Base-by-base conservation (phyloP, 2,888 invertebrate genomes). In the Megaustenia siamemsis region DNA sequence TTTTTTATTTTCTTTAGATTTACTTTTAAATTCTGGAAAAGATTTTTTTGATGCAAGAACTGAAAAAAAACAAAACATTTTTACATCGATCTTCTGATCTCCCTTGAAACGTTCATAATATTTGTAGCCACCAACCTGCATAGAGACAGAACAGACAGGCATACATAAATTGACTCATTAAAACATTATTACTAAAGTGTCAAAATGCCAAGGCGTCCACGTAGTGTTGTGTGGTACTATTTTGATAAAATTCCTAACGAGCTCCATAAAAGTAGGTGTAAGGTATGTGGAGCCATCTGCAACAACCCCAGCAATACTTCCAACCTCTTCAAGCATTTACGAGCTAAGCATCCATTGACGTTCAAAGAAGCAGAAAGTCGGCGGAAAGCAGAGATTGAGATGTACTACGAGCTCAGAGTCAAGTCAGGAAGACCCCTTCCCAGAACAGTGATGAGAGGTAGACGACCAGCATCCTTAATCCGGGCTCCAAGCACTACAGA, bases 191-290 rank as follows among this genome's bases (percentile, higher is more conserved):
- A n/a, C n/a, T n/a, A 60, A 32, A 69, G n/a, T 12, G 56, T 28
- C 15, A 83, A 76, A 45, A 75, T 80, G 18, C 84, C 80, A 10
- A 79, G 66, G 66, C 63, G 80, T 1, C 84, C 84, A 3, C 79
- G 84, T 0, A 84, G 84, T 73, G 84, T 84, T 18, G 80, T 84
- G 45, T 84, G 84, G 84, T 84, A 84, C 32, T 84, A 84, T 24
- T 84, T 84, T 80, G 84, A 84, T 35, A 84, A 84, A 45, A 66
- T 84, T 60, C n/a, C n/a, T n/a, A n/a, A n/a, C n/a, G 84, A 84
- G 40, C 75, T 73, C 1, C 80, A 80, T 63, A 49, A 75, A 45
- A 80, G 80, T 32, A 79, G 53, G 56, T 84, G 84, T 53, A 80
- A 75, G 56, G 69, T 84, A 1, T 84, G 84, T 71, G 71, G 45